Percentiles rank a stretch among this genome's conserved stretches.
phyloP scores from a whole-genome alignment of 2,797 vertebrate species.

The Xyrichtys novacula region DNA sequence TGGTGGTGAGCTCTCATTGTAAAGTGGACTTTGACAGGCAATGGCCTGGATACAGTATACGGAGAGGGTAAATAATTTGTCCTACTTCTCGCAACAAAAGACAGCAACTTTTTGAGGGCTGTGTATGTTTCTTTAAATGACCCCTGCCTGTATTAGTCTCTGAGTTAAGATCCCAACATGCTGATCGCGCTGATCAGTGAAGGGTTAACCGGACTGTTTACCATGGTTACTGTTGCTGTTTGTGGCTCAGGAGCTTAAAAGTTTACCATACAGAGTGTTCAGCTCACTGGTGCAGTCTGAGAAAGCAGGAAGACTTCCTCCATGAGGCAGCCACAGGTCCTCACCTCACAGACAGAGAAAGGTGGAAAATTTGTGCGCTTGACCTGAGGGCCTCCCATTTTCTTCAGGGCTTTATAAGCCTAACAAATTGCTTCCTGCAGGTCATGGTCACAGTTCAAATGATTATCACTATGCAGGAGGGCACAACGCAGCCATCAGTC shows the following conservation, averaged over 20 bases:
- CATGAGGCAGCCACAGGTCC: constrained; percentile 28
- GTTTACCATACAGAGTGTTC: constrained; percentile 14
- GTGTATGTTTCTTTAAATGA: too few relatives aligned
- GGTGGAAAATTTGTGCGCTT: constrained; percentile 72
- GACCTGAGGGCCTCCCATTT: constrained; percentile 59
- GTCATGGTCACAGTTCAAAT: constrained; percentile 75
- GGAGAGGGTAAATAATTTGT: too few relatives aligned
- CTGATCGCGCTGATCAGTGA: constrained; percentile 5
- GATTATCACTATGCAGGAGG: constrained; percentile 58
- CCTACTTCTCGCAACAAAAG: too few relatives aligned
- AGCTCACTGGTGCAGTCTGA: constrained; percentile 22
- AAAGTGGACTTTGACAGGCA: too few relatives aligned
- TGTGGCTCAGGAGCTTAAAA: constrained; percentile 16
- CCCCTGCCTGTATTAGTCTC: background rate
- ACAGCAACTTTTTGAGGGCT: too few relatives aligned
- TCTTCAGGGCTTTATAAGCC: constrained; percentile 64
- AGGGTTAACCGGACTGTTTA: constrained; percentile 1
- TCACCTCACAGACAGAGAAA: constrained; percentile 59
- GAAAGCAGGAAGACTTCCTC: constrained; percentile 19
- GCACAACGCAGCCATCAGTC: constrained; percentile 52
- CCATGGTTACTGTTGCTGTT: constrained; percentile 4
- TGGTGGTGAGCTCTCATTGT: too few relatives aligned
- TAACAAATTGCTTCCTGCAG: constrained; percentile 84
- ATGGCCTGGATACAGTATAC: too few relatives aligned
- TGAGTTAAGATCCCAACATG: background rate